Evolutionary conservation across 1,140 invertebrate species (phyloP).

Genomic region (Sinonovacula constricta): DNA sequence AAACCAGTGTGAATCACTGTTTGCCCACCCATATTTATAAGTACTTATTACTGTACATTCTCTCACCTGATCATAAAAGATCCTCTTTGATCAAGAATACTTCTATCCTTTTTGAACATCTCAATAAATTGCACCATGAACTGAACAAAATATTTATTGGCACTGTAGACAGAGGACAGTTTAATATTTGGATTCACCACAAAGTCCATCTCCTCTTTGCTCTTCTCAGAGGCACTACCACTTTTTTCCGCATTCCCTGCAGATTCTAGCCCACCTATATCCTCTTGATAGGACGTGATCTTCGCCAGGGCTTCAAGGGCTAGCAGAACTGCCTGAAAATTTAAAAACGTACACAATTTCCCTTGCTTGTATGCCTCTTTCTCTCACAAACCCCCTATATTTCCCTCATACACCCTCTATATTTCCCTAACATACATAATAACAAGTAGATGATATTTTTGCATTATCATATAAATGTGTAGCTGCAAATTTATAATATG

Average conservation of each 20-base stretch:
- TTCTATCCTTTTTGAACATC: conserved; percentile 90
- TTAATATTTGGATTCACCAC: neutral
- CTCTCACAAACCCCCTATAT: no score
- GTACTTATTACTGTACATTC: no score
- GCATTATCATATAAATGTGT: no score
- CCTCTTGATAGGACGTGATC: conserved; percentile 83
- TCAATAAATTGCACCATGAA: conserved; percentile 92
- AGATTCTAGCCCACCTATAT: conserved; percentile 18
- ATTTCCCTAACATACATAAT: no score
- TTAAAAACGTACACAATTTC: neutral
- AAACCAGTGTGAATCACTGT: no score
- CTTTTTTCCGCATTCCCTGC: neutral
- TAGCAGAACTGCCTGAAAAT: conserved; percentile 87
- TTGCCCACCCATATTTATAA: no score
- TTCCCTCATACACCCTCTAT: no score
- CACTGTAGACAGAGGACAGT: neutral
- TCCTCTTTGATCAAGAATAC: conserved; percentile 92
- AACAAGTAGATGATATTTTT: no score
- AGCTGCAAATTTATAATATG: no score
- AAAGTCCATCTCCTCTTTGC: neutral
- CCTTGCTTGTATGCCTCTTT: neutral
- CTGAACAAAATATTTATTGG: conserved; percentile 86
- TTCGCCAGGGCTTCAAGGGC: conserved; percentile 93
- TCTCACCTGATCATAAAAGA: conserved; percentile 95
- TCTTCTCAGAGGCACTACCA: neutral